Conservation (phyloP, 2,797 vertebrate genomes). For the Hipposideros larvatus region DNA sequence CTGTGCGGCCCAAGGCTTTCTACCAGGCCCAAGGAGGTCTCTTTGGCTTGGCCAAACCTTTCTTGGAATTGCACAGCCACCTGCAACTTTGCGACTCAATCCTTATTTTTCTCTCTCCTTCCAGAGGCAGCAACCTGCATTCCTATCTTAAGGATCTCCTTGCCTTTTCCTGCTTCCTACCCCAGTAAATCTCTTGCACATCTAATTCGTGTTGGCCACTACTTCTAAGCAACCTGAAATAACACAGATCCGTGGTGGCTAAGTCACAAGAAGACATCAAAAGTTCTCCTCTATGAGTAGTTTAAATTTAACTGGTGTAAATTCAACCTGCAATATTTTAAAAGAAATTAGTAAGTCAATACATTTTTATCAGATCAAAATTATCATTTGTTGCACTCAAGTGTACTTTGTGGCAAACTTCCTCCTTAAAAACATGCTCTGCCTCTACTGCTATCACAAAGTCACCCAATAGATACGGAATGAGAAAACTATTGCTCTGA, state of each 20-base stretch:
- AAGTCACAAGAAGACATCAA: not conserved
- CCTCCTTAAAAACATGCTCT: not conserved
- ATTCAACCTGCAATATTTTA: conserved; percentile 8
- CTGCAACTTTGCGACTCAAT: not conserved
- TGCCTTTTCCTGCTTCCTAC: not conserved
- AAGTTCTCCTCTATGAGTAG: not conserved
- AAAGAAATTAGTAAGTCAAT: not conserved
- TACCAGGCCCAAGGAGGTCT: not conserved
- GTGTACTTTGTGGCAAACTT: not conserved
- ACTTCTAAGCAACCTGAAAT: conserved; percentile 45
- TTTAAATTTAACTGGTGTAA: conserved; percentile 61
- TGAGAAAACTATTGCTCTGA: not conserved
- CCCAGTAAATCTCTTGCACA: not conserved
- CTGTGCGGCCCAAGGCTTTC: not conserved
- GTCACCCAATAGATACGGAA: not conserved
- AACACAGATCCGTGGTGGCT: not conserved
- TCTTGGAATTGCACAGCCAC: not conserved
- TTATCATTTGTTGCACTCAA: not conserved
- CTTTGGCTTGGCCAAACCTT: not conserved
- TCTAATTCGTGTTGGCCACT: not conserved
- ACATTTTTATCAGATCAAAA: conserved; percentile 54
- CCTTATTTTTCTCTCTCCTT: not conserved
- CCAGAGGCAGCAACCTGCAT: not conserved
- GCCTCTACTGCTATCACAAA: not conserved
- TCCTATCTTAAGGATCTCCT: not conserved